Base-by-base conservation (phyloP, 2,888 invertebrate genomes). In the Papilio protenor region DNA sequence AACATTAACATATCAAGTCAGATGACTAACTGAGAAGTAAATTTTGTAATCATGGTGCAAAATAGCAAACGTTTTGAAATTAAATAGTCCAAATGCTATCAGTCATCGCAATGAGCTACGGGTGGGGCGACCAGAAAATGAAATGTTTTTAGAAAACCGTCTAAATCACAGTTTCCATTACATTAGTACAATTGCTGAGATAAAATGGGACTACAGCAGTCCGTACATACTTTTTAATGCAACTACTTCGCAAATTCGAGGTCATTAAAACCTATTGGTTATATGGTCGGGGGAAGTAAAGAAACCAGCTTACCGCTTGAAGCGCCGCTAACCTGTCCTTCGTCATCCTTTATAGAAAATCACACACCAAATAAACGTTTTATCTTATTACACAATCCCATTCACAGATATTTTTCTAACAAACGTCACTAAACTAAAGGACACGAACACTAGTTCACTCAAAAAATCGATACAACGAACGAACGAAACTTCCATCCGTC, bases 281-380 rank as follows among this genome's bases (percentile, higher is more conserved):
- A 90, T 81, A 87, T 86, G 87, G 85, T 85, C 85, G 84, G 85
- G 86, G 87, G 87, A 87, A 89, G 86, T 83, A 87, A 86, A 84
- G 83, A 86, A 87, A 89, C 85, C 83, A 87, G 93, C 97, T 96
- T 96, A 98, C 98, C 96, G 98, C 98, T 96, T 98, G 98, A 90
- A 98, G 96, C 95, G 98, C 98, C 96, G 98, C 98, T 96, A 98
- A 97, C 97, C 98, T 98, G 96, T 98, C 98, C 97, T 98, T 98
- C 96, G 98, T 98, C 98, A 98, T 98, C 94, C 93, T 96, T 94
- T 93, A 94, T 89, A 92, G 93, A 94, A 92, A 94, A 95, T 96
- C 96, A 96, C 96, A 96, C 96, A 95, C 95, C 95, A 95, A 95
- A 91, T 94, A 95, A 95, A 95, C 95, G 95, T 95, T 95, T 95